Conservation (phyloP, 2,113 vertebrate genomes). For the Fregetta grallaria region DNA sequence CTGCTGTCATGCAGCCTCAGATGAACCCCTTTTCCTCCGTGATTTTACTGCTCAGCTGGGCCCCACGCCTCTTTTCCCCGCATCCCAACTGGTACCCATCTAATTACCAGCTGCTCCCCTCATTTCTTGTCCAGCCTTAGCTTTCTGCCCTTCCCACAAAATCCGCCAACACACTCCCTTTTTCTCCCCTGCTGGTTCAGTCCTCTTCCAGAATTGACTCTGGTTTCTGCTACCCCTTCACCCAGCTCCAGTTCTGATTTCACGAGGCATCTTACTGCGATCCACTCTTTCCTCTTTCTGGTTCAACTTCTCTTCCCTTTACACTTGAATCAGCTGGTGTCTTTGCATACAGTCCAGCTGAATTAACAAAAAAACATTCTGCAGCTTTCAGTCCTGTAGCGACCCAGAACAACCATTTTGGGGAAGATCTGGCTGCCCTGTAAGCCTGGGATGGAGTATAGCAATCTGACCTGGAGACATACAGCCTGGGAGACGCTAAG, state of each 20-base stretch:
- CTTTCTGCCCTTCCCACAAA: background rate
- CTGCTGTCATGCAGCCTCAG: background rate
- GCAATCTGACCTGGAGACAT: background rate
- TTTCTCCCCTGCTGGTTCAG: background rate
- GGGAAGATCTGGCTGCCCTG: background rate
- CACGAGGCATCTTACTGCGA: background rate
- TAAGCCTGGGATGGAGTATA: background rate
- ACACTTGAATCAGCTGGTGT: no score
- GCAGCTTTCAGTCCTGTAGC: background rate
- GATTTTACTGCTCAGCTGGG: background rate
- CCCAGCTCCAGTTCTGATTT: background rate
- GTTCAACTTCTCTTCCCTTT: background rate
- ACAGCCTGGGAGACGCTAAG: background rate
- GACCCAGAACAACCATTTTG: background rate
- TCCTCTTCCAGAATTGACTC: background rate
- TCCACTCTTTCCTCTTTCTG: background rate
- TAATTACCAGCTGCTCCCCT: background rate
- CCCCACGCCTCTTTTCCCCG: background rate
- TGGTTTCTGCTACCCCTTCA: background rate
- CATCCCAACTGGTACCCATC: background rate
- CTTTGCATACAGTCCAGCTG: background rate
- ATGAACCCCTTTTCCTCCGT: background rate
- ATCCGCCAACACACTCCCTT: background rate
- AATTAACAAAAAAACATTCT: background rate
- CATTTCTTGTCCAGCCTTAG: background rate